Conservation (phyloP, 2,113 vertebrate species). For the Hipposideros armiger region DNA sequence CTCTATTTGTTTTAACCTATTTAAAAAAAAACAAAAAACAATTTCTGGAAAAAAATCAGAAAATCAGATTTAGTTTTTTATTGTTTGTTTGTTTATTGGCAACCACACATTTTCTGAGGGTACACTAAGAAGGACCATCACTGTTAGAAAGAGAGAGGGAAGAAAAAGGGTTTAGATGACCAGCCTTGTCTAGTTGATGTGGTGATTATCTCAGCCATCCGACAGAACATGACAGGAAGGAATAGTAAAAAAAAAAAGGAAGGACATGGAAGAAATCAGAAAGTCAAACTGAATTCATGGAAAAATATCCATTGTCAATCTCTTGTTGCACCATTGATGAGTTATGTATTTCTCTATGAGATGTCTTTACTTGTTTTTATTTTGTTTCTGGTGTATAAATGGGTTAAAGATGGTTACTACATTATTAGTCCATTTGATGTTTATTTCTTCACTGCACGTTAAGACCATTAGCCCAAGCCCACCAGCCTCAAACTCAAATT, state of each 20-base stretch:
- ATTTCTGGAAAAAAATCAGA: neutral
- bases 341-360: neutral
- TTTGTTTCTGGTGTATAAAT: neutral
- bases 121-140: neutral
- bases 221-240: neutral
- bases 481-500: neutral
- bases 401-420: neutral
- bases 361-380: neutral
- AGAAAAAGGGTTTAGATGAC: neutral
- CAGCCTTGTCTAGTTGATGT: neutral
- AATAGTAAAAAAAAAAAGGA: neutral
- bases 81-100: neutral
- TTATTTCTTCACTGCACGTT: neutral
- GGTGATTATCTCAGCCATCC: neutral
- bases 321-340: neutral
- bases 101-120: neutral
- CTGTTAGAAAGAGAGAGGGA: neutral
- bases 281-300: neutral
- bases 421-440: neutral
- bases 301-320: neutral
- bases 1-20: neutral
- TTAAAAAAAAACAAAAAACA: constrained; percentile 26
- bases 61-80: neutral
- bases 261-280: neutral
- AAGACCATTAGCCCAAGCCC: neutral